Percentiles rank a stretch among this genome's conserved stretches.
Conservation (phyloP, 1,140 invertebrate genomes). For the Formica selysi region DNA sequence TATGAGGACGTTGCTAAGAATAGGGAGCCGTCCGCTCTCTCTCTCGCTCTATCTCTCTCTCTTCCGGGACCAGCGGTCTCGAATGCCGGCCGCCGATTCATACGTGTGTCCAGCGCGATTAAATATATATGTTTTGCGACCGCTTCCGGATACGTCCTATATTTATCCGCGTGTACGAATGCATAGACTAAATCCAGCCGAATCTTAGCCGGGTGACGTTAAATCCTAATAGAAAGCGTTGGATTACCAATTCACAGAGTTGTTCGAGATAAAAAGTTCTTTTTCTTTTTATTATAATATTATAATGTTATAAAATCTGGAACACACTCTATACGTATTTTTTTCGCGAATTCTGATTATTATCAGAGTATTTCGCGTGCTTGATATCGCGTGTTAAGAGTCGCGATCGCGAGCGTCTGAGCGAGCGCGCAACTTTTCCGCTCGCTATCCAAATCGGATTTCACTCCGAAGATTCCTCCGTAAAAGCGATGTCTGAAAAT, state of each 20-base stretch:
- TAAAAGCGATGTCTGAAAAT: conserved; percentile 74
- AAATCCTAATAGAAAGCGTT: conserved; percentile 31
- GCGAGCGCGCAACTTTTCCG: conserved; percentile 18
- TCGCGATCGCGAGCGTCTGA: neutral
- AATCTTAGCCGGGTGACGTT: conserved; percentile 33
- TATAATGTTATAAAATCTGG: too few relatives aligned
- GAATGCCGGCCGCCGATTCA: conserved; percentile 52
- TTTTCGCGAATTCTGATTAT: neutral
- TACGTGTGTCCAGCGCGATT: conserved; percentile 52
- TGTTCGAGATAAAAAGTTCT: neutral
- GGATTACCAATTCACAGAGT: conserved; percentile 11
- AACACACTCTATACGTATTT: neutral
- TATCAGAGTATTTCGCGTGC: neutral
- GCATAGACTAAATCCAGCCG: conserved; percentile 23
- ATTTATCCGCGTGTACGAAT: conserved; percentile 36
- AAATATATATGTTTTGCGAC: conserved; percentile 56
- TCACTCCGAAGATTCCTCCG: conserved; percentile 63
- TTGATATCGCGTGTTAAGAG: neutral
- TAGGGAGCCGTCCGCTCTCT: conserved; percentile 29
- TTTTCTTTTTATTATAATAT: too few relatives aligned
- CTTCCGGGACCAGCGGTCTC: conserved; percentile 47
- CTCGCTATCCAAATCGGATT: conserved; percentile 51
- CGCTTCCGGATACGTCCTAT: conserved; percentile 52
- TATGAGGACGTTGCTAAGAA: conserved; percentile 54
- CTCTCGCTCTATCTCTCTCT: conserved; percentile 16